Conservation (phyloP, 2,888 invertebrate genomes). For the Synergus itoensis region DNA sequence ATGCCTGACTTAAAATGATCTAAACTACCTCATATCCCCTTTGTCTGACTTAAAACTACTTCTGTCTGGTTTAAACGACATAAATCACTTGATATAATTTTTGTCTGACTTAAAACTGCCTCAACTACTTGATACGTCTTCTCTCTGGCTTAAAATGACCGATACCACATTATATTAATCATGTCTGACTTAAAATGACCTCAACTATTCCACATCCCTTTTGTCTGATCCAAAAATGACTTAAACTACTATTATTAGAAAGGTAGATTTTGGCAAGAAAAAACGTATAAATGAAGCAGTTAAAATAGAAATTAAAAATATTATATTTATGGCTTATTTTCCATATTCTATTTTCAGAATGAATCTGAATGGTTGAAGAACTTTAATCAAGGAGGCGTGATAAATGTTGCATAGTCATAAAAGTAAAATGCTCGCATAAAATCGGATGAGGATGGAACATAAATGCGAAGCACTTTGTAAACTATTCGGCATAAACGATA, state of each 20-base stretch:
- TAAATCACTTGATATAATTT: background rate
- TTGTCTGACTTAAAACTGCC: background rate
- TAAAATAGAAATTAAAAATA: too few species aligned
- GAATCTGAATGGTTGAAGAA: background rate
- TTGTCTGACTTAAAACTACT: too few species aligned
- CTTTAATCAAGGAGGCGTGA: background rate
- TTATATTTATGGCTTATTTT: too few species aligned
- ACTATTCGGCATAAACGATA: background rate
- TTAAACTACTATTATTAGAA: too few species aligned
- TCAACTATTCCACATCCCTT: rapidly evolving
- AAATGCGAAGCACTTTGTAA: background rate
- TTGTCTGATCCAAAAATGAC: rapidly evolving
- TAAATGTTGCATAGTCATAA: conserved; percentile 5
- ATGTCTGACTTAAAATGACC: background rate
- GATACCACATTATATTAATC: background rate
- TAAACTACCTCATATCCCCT: background rate
- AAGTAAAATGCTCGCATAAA: background rate
- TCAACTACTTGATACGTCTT: background rate
- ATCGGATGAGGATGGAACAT: background rate
- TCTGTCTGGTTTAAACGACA: too few species aligned
- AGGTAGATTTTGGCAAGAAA: background rate
- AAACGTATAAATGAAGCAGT: background rate
- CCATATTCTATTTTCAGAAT: background rate
- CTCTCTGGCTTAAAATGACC: background rate
- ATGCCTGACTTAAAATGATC: background rate